Percentiles rank a stretch among this genome's conserved stretches.
phyloP scores from a whole-genome alignment of 2,113 vertebrate genomes.

The Chaetops frenatus region DNA sequence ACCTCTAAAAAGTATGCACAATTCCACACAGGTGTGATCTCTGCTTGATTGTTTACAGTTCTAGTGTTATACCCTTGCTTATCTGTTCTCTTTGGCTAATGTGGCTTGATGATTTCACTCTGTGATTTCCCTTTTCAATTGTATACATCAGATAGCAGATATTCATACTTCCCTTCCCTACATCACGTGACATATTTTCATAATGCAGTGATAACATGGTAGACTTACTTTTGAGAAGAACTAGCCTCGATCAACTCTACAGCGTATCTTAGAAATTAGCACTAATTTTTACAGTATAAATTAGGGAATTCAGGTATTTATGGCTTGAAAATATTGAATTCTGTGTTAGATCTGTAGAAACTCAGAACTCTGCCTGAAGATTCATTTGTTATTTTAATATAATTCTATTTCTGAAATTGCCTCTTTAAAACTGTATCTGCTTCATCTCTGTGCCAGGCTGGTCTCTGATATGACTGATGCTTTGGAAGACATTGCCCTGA shows the following conservation, averaged over 20 bases:
- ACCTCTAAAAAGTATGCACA: background rate
- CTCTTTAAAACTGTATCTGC: background rate
- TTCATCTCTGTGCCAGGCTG: background rate
- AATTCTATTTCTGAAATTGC: background rate
- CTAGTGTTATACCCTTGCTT: constrained; percentile 2
- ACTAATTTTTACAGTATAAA: background rate
- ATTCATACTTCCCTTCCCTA: background rate
- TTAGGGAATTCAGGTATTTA: background rate
- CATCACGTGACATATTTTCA: background rate
- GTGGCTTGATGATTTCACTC: constrained; percentile 37
- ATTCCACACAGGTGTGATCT: background rate
- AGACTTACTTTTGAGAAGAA: background rate
- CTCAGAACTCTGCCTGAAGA: background rate
- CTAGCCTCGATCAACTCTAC: background rate
- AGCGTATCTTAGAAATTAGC: background rate
- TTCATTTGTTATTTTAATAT: background rate
- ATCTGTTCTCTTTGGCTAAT: constrained; percentile 42
- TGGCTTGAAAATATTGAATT: background rate
- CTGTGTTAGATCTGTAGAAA: background rate
- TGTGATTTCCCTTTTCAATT: constrained; percentile 34
- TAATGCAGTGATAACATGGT: background rate
- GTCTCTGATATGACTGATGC: background rate
- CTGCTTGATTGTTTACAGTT: background rate
- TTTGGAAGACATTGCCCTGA: background rate
- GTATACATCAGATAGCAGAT: constrained; percentile 18